Percentiles rank a stretch among this genome's conserved stretches.
Evolutionary conservation across 92 coral and sea anemone species (phyloP).

Genomic region (Umimayanthus chanpuru): DNA sequence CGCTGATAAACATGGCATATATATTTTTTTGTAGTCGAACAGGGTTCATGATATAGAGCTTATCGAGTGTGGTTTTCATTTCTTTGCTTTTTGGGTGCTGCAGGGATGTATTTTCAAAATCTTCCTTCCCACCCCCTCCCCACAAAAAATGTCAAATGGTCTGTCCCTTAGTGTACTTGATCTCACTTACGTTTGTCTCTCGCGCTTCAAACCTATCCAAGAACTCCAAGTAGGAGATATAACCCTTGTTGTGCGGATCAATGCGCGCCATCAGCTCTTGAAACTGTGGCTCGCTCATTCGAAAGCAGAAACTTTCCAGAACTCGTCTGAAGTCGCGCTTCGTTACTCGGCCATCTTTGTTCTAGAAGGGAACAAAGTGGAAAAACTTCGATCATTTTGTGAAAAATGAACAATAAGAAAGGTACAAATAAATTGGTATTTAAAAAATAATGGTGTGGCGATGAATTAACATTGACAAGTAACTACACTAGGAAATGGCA

Average conservation of each 20-base stretch:
- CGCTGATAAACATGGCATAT: too few species aligned
- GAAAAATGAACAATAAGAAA: background rate
- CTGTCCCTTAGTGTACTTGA: background rate
- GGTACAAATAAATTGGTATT: background rate
- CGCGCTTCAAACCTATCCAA: conserved; percentile 90
- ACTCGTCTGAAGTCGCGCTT: conserved; percentile 93
- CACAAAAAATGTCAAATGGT: too few species aligned
- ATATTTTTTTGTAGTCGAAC: too few species aligned
- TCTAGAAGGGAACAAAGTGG: conserved; percentile 54
- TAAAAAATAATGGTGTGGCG: too few species aligned
- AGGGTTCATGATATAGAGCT: too few species aligned
- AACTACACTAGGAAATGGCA: too few species aligned
- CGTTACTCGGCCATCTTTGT: conserved; percentile 93
- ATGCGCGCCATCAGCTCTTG: conserved; percentile 88
- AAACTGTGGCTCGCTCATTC: conserved; percentile 90
- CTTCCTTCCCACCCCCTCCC: too few species aligned
- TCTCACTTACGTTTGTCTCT: conserved; percentile 72
- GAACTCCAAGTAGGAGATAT: conserved; percentile 85
- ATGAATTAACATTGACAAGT: too few species aligned
- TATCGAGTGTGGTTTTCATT: too few species aligned
- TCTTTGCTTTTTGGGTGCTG: too few species aligned
- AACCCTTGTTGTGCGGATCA: conserved; percentile 91
- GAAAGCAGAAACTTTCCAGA: conserved; percentile 90
- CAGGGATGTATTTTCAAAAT: too few species aligned
- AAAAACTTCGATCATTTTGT: background rate